These are phyloP conservation scores for Drosophila rhopaloa DNA, from an alignment of 1,140 invertebrate genomes.

Conservation along the genomic window DNA sequence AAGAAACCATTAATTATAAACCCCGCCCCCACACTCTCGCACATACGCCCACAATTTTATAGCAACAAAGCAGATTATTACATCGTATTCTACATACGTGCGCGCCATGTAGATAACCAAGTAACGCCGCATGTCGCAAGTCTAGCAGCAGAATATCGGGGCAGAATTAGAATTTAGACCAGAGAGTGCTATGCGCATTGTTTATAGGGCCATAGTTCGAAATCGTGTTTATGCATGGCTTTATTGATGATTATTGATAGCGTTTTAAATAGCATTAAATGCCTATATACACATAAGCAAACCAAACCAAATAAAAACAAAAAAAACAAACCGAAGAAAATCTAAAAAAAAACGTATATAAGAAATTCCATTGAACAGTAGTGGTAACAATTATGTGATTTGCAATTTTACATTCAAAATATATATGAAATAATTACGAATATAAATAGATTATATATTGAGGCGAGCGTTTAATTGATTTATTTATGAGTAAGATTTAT, in stretches of 20 bases:
- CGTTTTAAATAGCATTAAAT: conserved; percentile 83
- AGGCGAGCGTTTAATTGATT: conserved; percentile 80
- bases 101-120: conserved; percentile 42
- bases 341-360: conserved; percentile 52
- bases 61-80: conserved; percentile 53
- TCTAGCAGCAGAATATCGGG: conserved; percentile 37
- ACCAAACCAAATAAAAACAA: conserved; percentile 32
- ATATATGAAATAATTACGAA: conserved; percentile 74
- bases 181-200: conserved; percentile 78
- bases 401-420: conserved; percentile 83
- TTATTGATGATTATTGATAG: conserved; percentile 82
- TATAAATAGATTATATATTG: conserved; percentile 72
- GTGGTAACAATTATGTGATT: conserved; percentile 84
- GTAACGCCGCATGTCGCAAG: conserved; percentile 49
- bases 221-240: conserved; percentile 81
- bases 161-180: conserved; percentile 77
- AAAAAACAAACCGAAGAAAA: conserved; percentile 38
- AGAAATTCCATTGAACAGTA: conserved; percentile 80
- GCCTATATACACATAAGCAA: conserved; percentile 76
- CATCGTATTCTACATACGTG: conserved; percentile 55
- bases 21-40: conserved; percentile 25
- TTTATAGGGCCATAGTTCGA: conserved; percentile 80
- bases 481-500: conserved; percentile 80
- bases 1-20: conserved; percentile 68
- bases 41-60: conserved; percentile 64